Conservation (phyloP, 1,140 invertebrate genomes). For the Bombus cullumanus region DNA sequence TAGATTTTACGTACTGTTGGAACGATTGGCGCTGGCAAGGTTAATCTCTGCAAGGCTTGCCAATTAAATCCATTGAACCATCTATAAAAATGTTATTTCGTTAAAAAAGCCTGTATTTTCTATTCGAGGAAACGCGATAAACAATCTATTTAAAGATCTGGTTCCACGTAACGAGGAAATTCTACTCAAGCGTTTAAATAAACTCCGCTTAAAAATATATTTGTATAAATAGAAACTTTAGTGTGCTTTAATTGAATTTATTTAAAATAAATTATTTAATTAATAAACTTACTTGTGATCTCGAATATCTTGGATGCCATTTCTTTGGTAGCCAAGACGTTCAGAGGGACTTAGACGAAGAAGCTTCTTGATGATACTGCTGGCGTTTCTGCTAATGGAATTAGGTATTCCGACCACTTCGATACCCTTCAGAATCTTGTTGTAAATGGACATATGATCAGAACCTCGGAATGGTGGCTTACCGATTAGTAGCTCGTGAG, state of each 20-base stretch:
- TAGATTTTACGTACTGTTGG: constrained; percentile 85
- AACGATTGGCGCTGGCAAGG: constrained; percentile 90
- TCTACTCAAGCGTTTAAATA: too few species aligned
- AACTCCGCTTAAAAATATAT: background rate
- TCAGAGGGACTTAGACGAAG: constrained; percentile 95
- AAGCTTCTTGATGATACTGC: constrained; percentile 93
- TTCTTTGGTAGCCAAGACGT: constrained; percentile 95
- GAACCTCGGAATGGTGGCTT: constrained; percentile 96
- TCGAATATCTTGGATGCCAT: constrained; percentile 95
- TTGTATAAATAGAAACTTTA: too few species aligned
- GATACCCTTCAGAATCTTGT: constrained; percentile 96
- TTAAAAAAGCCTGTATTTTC: background rate
- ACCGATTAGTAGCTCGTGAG: constrained; percentile 95
- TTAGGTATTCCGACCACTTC: constrained; percentile 94
- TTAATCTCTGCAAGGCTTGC: constrained; percentile 89
- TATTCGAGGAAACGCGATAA: background rate
- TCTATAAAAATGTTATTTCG: constrained; percentile 77
- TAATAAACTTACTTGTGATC: constrained; percentile 90
- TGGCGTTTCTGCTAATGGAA: constrained; percentile 90
- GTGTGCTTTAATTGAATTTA: background rate
- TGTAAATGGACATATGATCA: constrained; percentile 98
- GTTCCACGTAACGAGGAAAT: too few species aligned
- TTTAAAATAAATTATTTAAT: background rate
- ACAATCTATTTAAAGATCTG: background rate
- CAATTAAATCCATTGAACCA: constrained; percentile 98